phyloP scores from a whole-genome alignment of 1,140 invertebrate species.

The Potamilus streckersoni region DNA sequence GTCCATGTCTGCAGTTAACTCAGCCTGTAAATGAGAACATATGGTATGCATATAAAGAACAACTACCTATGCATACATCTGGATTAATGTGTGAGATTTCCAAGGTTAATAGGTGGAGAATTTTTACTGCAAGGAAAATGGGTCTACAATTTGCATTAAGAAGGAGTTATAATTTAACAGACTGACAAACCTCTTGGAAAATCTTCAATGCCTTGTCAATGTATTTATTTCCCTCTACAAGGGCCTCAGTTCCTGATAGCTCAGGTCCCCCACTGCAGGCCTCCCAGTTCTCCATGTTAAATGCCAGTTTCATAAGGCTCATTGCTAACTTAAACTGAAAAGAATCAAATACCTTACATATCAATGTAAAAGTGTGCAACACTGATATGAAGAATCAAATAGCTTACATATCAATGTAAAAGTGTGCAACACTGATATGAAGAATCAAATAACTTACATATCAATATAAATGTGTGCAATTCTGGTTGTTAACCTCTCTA shows the following conservation, averaged over 20 bases:
- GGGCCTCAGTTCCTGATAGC: slow-evolving; percentile 54
- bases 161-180: background rate
- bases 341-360: background rate
- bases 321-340: slow-evolving; percentile 65
- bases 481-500: too few relatives aligned
- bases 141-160: too few relatives aligned
- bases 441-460: slow-evolving; percentile 1
- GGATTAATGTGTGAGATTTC: too few relatives aligned
- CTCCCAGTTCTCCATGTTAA: slow-evolving; percentile 67
- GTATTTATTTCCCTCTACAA: slow-evolving; percentile 62
- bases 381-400: too few relatives aligned
- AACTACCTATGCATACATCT: too few relatives aligned
- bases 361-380: background rate
- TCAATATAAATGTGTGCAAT: background rate
- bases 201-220: slow-evolving; percentile 65
- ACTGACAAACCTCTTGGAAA: slow-evolving; percentile 59
- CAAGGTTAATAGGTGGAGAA: too few relatives aligned
- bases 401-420: background rate
- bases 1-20: too few relatives aligned
- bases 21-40: too few relatives aligned
- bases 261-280: slow-evolving; percentile 62
- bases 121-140: too few relatives aligned
- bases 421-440: slow-evolving; percentile 39
- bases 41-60: too few relatives aligned
- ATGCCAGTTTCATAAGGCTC: slow-evolving; percentile 66